phyloP scores from a whole-genome alignment of 2,113 vertebrate genomes.

The Eolophus roseicapilla region DNA sequence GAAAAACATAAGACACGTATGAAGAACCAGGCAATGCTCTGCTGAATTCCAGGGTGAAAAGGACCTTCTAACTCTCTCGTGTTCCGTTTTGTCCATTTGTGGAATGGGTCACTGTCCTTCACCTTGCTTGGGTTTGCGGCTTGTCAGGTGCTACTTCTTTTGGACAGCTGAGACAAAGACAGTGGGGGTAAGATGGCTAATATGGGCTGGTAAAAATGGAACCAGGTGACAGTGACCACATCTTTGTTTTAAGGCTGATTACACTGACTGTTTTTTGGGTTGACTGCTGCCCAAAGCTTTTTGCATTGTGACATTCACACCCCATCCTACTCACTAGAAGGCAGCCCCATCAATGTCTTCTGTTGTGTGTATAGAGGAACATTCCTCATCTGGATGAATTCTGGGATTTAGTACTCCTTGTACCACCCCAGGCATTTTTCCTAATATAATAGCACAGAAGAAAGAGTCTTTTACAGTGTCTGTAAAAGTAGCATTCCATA shows the following conservation, averaged over 20 bases:
- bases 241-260: not conserved
- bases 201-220: not conserved
- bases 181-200: not conserved
- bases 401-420: not conserved
- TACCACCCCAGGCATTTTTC: not conserved
- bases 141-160: not conserved
- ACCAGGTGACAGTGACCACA: not conserved
- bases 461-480: not conserved
- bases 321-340: not conserved
- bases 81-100: not conserved
- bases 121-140: not conserved
- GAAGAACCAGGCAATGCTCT: not conserved
- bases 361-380: not conserved
- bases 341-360: not conserved
- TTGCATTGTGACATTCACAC: not conserved
- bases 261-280: not conserved
- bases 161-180: not conserved
- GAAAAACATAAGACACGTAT: rapidly evolving
- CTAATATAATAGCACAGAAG: not conserved
- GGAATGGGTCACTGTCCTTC: not conserved
- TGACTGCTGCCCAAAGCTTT: not conserved
- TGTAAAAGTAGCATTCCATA: not conserved
- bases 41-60: not conserved
- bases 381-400: not conserved
- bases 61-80: rapidly evolving